Evolutionary conservation across 2,888 invertebrate genomes (phyloP).

Genomic region (Lordiphosa fenestrarum): DNA sequence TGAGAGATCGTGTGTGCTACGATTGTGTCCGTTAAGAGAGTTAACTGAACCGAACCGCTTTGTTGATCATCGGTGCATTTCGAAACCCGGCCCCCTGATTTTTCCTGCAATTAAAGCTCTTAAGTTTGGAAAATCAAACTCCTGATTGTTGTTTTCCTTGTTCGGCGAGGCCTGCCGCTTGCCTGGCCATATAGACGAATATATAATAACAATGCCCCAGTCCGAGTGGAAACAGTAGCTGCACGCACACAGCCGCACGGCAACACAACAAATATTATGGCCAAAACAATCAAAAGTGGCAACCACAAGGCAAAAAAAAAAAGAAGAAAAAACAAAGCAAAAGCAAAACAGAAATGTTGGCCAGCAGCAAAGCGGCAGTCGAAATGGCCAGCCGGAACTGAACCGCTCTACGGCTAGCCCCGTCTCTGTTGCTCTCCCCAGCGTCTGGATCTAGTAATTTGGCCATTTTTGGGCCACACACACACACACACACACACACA

Average conservation of each 20-base stretch:
- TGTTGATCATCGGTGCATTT: too few species aligned
- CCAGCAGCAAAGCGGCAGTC: conserved; percentile 51
- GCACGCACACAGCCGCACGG: conserved; percentile 30
- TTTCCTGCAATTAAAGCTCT: too few species aligned
- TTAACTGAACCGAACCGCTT: too few species aligned
- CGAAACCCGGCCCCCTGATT: too few species aligned
- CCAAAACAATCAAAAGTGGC: conserved; percentile 70
- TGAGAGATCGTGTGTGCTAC: too few species aligned
- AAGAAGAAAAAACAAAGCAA: conserved; percentile 29
- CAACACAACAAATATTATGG: conserved; percentile 53
- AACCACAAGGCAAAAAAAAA: conserved; percentile 58
- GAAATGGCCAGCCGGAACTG: conserved; percentile 27
- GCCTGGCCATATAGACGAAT: conserved; percentile 37
- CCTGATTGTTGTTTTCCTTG: conserved; percentile 1
- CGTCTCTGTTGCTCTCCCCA: too few species aligned
- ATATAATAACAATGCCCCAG: conserved; percentile 49
- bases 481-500: conserved; percentile 9
- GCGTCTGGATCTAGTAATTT: conserved; percentile 52
- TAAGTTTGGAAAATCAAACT: too few species aligned
- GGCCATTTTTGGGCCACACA: conserved; percentile 52
- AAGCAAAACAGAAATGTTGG: conserved; percentile 41
- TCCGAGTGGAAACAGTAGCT: conserved; percentile 14
- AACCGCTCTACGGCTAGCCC: conserved; percentile 3
- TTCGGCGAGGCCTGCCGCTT: conserved; percentile 29
- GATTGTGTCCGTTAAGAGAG: too few species aligned